Percentiles rank a stretch among this genome's conserved stretches.
Conservation (phyloP, 2,888 invertebrate species). For the Caenorhabditis japonica region DNA sequence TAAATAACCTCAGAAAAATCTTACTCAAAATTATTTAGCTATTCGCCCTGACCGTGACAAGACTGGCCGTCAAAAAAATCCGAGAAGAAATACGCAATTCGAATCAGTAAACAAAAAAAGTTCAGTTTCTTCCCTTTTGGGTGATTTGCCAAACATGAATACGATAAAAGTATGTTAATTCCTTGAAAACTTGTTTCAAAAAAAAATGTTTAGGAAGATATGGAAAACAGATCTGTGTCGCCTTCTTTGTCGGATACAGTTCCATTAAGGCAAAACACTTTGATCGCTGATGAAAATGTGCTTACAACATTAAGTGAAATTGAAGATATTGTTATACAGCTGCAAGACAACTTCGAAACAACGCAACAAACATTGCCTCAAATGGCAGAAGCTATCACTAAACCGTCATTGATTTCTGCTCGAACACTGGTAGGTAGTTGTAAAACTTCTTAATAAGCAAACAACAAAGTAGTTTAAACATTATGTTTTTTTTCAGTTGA, state of each 20-base stretch:
- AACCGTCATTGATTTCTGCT: conserved; percentile 58
- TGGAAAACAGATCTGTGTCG: conserved; percentile 39
- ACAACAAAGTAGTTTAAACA: not conserved
- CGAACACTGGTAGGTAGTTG: conserved; percentile 55
- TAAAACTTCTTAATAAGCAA: too few species aligned
- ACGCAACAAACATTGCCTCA: conserved; percentile 31
- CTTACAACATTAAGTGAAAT: conserved; percentile 71
- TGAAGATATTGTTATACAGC: conserved; percentile 67
- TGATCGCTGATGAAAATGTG: conserved; percentile 56
- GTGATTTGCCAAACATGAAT: conserved; percentile 47
- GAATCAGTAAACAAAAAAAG: conserved; percentile 38
- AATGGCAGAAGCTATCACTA: conserved; percentile 53
- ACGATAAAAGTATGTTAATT: conserved; percentile 12
- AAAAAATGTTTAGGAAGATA: conserved; percentile 53
- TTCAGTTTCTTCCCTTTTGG: conserved; percentile 40
- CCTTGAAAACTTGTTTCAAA: too few species aligned
- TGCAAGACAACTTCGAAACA: conserved; percentile 49
- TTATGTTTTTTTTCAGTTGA: conserved; percentile 58
- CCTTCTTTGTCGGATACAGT: conserved; percentile 52
- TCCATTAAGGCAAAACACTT: conserved; percentile 34
- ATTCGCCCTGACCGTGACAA: conserved; percentile 76
- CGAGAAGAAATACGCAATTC: conserved; percentile 57
- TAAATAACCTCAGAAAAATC: not conserved
- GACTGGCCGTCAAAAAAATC: conserved; percentile 76
- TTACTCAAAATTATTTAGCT: conserved; percentile 56